Conservation (phyloP, 2,113 vertebrate genomes). For the Sorex fumeus region DNA sequence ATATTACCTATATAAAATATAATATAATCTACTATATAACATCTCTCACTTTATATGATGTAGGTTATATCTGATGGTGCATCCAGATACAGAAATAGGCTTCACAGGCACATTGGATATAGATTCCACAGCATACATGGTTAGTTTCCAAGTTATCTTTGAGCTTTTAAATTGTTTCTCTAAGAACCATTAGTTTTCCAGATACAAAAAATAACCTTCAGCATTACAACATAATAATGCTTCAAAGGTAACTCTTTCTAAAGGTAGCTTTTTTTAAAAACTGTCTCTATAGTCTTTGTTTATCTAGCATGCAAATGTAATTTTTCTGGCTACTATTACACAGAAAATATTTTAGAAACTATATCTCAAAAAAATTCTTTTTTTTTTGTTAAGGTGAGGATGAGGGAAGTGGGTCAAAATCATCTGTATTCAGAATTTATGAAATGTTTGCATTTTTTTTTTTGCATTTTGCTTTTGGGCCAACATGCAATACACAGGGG, state of each 20-base stretch:
- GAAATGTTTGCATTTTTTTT: no score
- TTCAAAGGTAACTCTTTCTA: conserved; percentile 33
- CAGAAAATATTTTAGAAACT: conserved; percentile 2
- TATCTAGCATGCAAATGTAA: neutral
- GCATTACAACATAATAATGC: neutral
- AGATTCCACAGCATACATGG: neutral
- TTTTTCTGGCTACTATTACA: neutral
- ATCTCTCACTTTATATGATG: no score
- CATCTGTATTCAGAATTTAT: no score
- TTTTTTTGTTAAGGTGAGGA: no score
- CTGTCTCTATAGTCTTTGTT: neutral
- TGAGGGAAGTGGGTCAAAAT: no score
- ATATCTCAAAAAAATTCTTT: neutral
- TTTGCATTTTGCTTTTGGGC: no score
- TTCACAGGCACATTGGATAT: conserved; percentile 17
- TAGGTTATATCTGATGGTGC: no score
- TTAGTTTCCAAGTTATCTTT: conserved; percentile 26
- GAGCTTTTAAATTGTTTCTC: conserved; percentile 31
- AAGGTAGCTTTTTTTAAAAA: neutral
- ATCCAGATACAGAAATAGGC: neutral
- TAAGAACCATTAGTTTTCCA: conserved; percentile 19
- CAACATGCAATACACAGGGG: no score
- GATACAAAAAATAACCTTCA: neutral
- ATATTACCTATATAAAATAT: no score
- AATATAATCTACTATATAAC: no score